Evolutionary conservation across 2,888 invertebrate genomes (phyloP), one percentile per base, ranked within the genome.

Genomic region (Autographa pulchrina): DNA sequence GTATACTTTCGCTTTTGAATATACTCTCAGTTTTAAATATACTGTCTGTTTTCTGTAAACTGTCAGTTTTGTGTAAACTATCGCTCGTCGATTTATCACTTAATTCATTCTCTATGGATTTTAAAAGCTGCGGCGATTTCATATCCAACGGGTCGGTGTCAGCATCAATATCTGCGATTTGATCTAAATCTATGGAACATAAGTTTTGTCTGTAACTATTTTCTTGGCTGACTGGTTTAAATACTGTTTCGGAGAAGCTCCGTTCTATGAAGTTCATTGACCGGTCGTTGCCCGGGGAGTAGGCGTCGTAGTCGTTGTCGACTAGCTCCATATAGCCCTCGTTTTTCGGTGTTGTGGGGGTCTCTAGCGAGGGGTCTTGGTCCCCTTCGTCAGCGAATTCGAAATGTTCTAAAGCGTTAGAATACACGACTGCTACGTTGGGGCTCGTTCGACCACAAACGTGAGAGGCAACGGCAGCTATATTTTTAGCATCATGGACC

Each of bases 351-450:
- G 90, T 91, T 1, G 79, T 78, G 2, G 93, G 92, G 1, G 87
- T 96, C 83, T 97, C 98, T 5, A 97, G 95, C 18, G 97, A 96
- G 25, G 97, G 97, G n/a, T 97, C 98, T 86, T 98, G 98, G 0
- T 97, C 98, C 0, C 98, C 98, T 0, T 98, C 98, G 88, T 98
- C 98, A 96, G 98, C 98, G 87, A 97, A 98, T 87, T 98, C 98
- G 79, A 98, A 97, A 86, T 98, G 97, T 81, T 98, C 98, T 61
- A 97, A 95, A 65, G 98, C 97, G 72, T 96, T 94, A 0, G 93
- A 93, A 77, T 92, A 95, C 0, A 92, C 90, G 4, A 95, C 89
- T 0, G 89, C 85, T 41, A 92, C 90, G 2, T 81, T 70, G 0
- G 93, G 92, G 74, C 92, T 92, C 2, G 88, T 88, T 16, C 93